Base-by-base conservation (phyloP, 2,888 invertebrate genomes). In the Eupithecia tripunctaria region DNA sequence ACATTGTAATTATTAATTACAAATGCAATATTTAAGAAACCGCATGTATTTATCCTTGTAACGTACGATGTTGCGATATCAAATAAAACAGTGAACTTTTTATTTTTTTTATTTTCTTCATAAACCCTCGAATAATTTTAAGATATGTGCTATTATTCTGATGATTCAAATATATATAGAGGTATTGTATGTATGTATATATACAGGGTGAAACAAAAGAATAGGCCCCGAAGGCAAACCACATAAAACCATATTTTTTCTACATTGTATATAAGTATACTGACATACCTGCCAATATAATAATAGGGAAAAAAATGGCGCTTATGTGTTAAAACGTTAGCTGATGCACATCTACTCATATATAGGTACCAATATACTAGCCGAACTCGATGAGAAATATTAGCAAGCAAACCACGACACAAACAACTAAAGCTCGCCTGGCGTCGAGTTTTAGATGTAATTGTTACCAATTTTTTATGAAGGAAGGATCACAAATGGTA, bases 81-180 rank as follows among this genome's bases (percentile, higher is more conserved):
- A 66, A 70, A 71, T 77, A 71, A 77, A 77, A 77, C 74, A 70
- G 60, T 41, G 32, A 47, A 69, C 15, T 69, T 68, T 59, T 18
- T 18, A 15, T 36, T 15, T 29, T 60, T 63, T n/a, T 67, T 68
- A 74, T 73, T 78, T 68, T n/a, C 38, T 68, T 67, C 60, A 70
- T 71, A 41, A 71, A 71, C 69, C 67, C 51, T 66, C 67, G 36
- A 74, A 70, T 43, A n/a, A 18, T 32, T 56, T 36, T 32, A 43
- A 38, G 62, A 62, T 65, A 41, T 38, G 18, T 59, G 56, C 41
- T 29, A 36, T 56, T 0, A 56, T 51, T 51, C 21, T 25, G 56
- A 25, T 14, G 56, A 21, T n/a, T 21, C n/a, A n/a, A n/a, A 3
- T 47, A 51, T 51, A 21, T 29, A 29, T 29, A 29, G 4, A 29